Conservation (phyloP, 2,113 vertebrate genomes). For the Numenius arquata region DNA sequence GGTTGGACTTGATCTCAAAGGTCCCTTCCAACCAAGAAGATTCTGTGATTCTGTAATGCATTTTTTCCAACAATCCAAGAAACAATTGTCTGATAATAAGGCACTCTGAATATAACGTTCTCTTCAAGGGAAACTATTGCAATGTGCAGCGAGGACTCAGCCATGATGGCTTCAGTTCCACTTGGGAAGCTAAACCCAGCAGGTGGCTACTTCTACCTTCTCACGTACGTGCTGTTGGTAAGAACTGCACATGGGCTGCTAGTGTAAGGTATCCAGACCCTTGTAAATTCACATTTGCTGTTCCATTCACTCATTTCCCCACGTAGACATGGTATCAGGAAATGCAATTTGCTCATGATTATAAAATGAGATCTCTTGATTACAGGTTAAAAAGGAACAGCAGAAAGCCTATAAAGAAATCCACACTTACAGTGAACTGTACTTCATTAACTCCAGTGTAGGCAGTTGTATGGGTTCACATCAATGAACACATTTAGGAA, state of each 20-base stretch:
- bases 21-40: too few species aligned
- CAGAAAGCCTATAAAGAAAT: not conserved
- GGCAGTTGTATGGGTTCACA: accelerated
- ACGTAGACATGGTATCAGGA: not conserved
- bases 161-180: not conserved
- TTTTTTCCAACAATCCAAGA: not conserved
- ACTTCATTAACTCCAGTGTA: too few species aligned
- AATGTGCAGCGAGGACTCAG: not conserved
- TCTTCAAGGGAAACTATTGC: not conserved
- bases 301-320: not conserved
- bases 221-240: accelerated
- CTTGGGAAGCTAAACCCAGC: not conserved
- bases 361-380: not conserved
- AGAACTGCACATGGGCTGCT: not conserved
- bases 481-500: not conserved
- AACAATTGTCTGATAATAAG: not conserved
- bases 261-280: not conserved
- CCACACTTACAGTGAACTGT: accelerated
- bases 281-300: not conserved
- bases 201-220: not conserved
- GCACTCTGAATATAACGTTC: not conserved
- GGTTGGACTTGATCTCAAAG: too few species aligned
- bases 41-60: too few species aligned
- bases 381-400: not conserved
- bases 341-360: not conserved